Conservation (phyloP, 2,888 invertebrate species). For the Acrobasis suavella region DNA sequence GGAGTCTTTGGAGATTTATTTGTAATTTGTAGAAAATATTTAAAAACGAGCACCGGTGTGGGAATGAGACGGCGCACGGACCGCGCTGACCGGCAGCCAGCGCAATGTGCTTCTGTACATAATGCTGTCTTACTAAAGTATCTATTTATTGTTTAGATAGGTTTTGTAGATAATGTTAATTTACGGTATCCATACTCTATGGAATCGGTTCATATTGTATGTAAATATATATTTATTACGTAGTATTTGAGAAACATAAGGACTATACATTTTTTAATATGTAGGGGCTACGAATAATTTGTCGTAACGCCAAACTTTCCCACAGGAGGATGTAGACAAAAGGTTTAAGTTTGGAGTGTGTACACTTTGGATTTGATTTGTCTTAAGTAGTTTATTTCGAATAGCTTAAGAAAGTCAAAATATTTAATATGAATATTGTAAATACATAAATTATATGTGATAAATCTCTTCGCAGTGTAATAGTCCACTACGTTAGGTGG, state of each 20-base stretch:
- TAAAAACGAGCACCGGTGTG: slow-evolving; percentile 39
- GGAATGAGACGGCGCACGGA: slow-evolving; percentile 38
- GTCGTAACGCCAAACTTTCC: slow-evolving; percentile 30
- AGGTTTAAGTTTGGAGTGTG: slow-evolving; percentile 50
- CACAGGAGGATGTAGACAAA: slow-evolving; percentile 34
- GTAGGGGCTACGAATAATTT: not conserved
- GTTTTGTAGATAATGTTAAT: slow-evolving; percentile 53
- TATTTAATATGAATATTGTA: slow-evolving; percentile 56
- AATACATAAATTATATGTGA: slow-evolving; percentile 36
- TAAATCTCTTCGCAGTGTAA: slow-evolving; percentile 8
- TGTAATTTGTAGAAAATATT: slow-evolving; percentile 46
- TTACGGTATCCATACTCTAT: slow-evolving; percentile 46
- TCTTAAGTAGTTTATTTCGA: slow-evolving; percentile 43
- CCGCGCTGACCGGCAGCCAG: slow-evolving; percentile 47
- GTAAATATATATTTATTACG: slow-evolving; percentile 47
- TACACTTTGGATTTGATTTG: slow-evolving; percentile 41
- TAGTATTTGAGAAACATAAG: slow-evolving; percentile 30
- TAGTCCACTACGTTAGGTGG: slow-evolving; percentile 4
- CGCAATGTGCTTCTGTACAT: slow-evolving; percentile 78
- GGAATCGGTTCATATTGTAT: slow-evolving; percentile 49
- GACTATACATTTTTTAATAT: slow-evolving; percentile 30
- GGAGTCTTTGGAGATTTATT: slow-evolving; percentile 47
- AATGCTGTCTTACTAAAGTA: slow-evolving; percentile 73
- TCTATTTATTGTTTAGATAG: slow-evolving; percentile 80
- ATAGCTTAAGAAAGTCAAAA: slow-evolving; percentile 55